Percentiles rank a stretch among this genome's conserved stretches.
phyloP scores from a whole-genome alignment of 92 coral and sea anemone species.

The Porites rus region DNA sequence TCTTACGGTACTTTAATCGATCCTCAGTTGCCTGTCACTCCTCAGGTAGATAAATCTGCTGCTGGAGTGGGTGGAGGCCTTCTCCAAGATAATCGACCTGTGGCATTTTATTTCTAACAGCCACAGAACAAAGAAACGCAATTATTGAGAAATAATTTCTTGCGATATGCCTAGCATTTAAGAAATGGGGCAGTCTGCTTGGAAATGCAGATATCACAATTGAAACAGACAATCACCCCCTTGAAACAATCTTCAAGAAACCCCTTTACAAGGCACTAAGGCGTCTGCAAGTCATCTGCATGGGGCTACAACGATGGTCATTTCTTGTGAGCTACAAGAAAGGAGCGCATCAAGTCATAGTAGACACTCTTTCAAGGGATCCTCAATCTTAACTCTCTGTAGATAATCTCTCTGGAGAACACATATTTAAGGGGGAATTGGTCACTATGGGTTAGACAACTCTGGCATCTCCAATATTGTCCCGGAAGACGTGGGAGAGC shows the following conservation, averaged over 20 bases:
- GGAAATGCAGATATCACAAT: constrained; percentile 42
- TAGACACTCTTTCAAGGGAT: constrained; percentile 23
- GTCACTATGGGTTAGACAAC: constrained; percentile 39
- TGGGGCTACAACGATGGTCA: constrained; percentile 18
- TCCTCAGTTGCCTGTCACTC: constrained; percentile 49
- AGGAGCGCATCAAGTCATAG: constrained; percentile 27
- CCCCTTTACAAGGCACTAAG: constrained; percentile 22
- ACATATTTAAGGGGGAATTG: constrained; percentile 32
- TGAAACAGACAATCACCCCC: constrained; percentile 34
- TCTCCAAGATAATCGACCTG: constrained; percentile 40
- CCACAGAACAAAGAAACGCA: constrained; percentile 28
- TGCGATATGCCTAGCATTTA: constrained; percentile 26
- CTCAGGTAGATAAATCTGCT: constrained; percentile 45
- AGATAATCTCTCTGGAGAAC: constrained; percentile 27
- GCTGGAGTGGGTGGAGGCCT: constrained; percentile 46
- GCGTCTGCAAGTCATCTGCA: constrained; percentile 27
- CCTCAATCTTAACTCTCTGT: constrained; percentile 29
- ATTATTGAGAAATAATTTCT: constrained; percentile 37
- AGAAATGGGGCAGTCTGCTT: constrained; percentile 44
- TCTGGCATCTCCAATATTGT: constrained; percentile 43
- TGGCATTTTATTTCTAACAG: constrained; percentile 40
- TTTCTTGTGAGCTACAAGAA: constrained; percentile 25
- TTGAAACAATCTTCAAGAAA: constrained; percentile 39
- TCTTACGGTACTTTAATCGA: constrained; percentile 23
- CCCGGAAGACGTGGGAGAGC: constrained; percentile 30